Evolutionary conservation across 2,797 vertebrate species (phyloP).

Genomic region (Chanos chanos): DNA sequence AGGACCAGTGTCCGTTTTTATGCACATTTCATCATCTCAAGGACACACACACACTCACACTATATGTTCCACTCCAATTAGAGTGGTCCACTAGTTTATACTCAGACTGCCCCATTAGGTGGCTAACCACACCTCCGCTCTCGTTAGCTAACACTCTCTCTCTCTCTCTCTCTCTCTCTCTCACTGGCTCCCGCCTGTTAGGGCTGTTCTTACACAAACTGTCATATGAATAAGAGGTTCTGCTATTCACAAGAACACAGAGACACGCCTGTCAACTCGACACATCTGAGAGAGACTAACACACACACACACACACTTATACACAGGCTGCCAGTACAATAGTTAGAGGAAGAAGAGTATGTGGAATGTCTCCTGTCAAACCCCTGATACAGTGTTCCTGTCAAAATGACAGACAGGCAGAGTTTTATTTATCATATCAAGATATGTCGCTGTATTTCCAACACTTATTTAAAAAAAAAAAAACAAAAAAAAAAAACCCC

Average conservation of each 20-base stretch:
- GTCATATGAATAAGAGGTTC: slow-evolving; percentile 2
- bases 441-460: too few relatives aligned
- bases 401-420: too few relatives aligned
- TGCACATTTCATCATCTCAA: background rate
- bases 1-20: background rate
- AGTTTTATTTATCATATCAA: too few relatives aligned
- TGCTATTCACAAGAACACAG: slow-evolving; percentile 26
- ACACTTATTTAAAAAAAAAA: too few relatives aligned
- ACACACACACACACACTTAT: background rate
- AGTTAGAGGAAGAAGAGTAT: too few relatives aligned
- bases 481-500: too few relatives aligned
- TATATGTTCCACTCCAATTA: too few relatives aligned
- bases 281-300: slow-evolving; percentile 8
- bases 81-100: background rate
- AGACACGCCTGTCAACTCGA: background rate
- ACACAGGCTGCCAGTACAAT: too few relatives aligned
- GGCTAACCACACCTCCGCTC: background rate
- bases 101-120: slow-evolving; percentile 5
- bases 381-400: too few relatives aligned
- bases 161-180: background rate
- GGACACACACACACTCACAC: background rate
- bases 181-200: background rate
- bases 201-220: too few relatives aligned
- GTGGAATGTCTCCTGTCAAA: too few relatives aligned
- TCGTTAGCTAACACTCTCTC: background rate